A percentile compares a stretch with the other conserved stretches of the same genome.
These are phyloP conservation scores for Trichechus manatus DNA, from an alignment of 2,113 vertebrate species.

Conservation along the genomic window DNA sequence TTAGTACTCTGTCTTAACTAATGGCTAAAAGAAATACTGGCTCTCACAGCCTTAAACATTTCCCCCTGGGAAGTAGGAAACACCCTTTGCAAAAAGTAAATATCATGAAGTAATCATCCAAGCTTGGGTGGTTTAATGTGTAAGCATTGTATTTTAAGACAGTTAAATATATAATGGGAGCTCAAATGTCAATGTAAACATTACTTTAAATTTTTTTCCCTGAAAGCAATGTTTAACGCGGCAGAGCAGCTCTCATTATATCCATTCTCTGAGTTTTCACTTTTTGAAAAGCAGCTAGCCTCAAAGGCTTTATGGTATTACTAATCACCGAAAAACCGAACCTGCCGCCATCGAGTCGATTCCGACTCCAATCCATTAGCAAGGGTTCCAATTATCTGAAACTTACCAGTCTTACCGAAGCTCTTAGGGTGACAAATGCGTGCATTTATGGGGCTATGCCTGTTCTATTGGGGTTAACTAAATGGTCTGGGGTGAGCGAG, in stretches of 20 bases:
- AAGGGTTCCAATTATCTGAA: not conserved
- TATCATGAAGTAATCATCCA: constrained; percentile 79
- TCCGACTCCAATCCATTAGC: not conserved
- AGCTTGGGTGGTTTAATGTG: constrained; percentile 78
- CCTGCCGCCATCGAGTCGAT: not conserved
- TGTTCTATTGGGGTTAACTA: not conserved
- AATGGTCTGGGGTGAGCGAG: not conserved
- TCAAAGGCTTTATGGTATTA: not conserved
- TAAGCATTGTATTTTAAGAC: constrained; percentile 78
- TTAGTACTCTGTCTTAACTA: constrained; percentile 80
- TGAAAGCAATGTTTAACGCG: constrained; percentile 25
- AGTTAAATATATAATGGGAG: constrained; percentile 66
- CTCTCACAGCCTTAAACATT: constrained; percentile 64
- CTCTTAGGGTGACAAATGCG: not conserved
- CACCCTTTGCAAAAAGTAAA: constrained; percentile 73
- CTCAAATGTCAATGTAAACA: constrained; percentile 50
- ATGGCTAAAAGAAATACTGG: constrained; percentile 79
- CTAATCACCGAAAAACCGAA: not conserved
- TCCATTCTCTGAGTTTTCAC: not conserved
- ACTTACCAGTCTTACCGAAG: not conserved
- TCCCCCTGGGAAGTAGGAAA: constrained; percentile 81
- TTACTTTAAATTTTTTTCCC: constrained; percentile 68
- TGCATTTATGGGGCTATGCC: not conserved
- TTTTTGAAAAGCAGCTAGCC: not conserved
- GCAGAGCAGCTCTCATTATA: not conserved